A percentile compares a stretch with the other conserved stretches of the same genome.
These are phyloP conservation scores for Hirtodrosophila trivittata DNA, from an alignment of 2,888 invertebrate species.

Conservation along the genomic window DNA sequence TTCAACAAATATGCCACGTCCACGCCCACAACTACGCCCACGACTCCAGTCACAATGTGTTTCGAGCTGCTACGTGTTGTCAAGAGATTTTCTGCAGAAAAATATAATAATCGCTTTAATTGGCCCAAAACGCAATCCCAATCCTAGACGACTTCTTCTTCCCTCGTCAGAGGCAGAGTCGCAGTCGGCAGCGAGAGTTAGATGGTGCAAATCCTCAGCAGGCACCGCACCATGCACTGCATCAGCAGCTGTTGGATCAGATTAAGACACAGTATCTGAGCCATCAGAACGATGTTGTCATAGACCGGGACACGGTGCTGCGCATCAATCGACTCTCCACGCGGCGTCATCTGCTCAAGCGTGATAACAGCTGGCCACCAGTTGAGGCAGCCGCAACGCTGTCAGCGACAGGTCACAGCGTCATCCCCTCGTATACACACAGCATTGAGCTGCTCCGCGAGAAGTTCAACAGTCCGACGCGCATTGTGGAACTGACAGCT, in stretches of 20 bases:
- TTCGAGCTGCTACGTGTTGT: slow-evolving; percentile 18
- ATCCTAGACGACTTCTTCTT: slow-evolving; percentile 46
- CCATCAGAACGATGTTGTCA: slow-evolving; percentile 79
- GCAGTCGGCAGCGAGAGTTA: slow-evolving; percentile 72
- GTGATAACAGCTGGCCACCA: slow-evolving; percentile 84
- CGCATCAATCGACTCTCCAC: slow-evolving; percentile 83
- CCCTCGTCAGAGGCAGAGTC: slow-evolving; percentile 75
- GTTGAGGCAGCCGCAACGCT: slow-evolving; percentile 20
- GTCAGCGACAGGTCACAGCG: not conserved
- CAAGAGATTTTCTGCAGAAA: not conserved
- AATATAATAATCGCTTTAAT: slow-evolving; percentile 17
- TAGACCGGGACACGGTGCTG: slow-evolving; percentile 83
- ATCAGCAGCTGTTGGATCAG: slow-evolving; percentile 78
- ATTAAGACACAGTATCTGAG: slow-evolving; percentile 78
- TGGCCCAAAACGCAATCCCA: not conserved
- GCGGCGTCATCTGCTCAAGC: slow-evolving; percentile 76
- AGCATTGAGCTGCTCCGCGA: slow-evolving; percentile 79
- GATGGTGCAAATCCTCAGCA: slow-evolving; percentile 2
- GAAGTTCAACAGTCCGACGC: slow-evolving; percentile 81
- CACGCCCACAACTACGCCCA: slow-evolving; percentile 22
- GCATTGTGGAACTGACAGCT: slow-evolving; percentile 63
- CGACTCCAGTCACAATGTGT: slow-evolving; percentile 2
- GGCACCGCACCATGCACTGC: slow-evolving; percentile 64
- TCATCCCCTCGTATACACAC: slow-evolving; percentile 60
- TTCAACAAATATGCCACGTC: slow-evolving; percentile 44